phyloP scores from a whole-genome alignment of 2,797 vertebrate species.

The Apodemus agrarius region DNA sequence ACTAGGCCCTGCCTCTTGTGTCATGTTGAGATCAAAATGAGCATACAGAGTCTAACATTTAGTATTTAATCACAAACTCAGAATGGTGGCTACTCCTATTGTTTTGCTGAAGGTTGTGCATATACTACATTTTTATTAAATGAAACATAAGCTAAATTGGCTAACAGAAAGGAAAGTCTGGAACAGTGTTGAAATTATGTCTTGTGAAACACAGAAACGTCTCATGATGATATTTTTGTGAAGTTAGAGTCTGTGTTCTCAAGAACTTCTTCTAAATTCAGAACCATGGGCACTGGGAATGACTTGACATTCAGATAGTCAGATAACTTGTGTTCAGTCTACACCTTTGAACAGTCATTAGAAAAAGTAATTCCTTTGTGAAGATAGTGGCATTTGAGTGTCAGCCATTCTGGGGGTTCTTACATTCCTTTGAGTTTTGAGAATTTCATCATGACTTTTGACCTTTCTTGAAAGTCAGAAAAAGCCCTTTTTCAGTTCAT shows the following conservation, averaged over 20 bases:
- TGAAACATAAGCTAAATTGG: background rate
- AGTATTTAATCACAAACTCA: background rate
- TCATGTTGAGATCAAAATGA: background rate
- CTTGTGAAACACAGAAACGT: background rate
- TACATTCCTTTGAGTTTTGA: conserved; percentile 15
- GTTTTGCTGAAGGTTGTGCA: background rate
- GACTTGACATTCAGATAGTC: background rate
- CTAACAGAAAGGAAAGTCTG: background rate
- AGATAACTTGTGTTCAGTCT: background rate
- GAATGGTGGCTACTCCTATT: background rate
- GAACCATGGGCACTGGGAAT: background rate
- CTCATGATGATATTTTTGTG: background rate
- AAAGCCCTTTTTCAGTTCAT: background rate
- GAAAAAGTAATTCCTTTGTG: background rate
- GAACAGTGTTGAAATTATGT: background rate
- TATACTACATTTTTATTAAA: background rate
- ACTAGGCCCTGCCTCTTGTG: background rate
- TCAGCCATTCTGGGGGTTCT: background rate
- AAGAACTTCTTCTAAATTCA: background rate
- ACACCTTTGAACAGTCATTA: background rate
- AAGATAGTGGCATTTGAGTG: background rate
- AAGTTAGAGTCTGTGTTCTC: background rate
- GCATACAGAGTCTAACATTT: background rate
- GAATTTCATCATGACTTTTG: background rate
- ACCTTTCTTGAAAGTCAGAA: background rate